Base-by-base conservation (phyloP, 1,140 invertebrate genomes). In the Zaprionus davidi region DNA sequence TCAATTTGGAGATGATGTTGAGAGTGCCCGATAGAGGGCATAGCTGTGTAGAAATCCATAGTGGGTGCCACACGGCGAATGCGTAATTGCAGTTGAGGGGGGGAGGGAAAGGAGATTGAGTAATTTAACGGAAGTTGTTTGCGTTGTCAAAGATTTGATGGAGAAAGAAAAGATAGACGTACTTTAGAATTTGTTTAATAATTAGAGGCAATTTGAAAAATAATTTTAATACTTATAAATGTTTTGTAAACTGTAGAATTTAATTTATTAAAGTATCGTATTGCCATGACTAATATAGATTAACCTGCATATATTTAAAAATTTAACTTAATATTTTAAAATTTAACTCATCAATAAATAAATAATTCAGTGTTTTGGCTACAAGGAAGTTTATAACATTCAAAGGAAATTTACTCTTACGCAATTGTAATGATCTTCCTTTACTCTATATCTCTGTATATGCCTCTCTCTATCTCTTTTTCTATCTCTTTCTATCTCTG, bases 1-100 rank as follows among this genome's bases (percentile, higher is more conserved):
- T 87, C 82, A 67, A 87, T 87, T 86, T 64, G 36, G 71, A 70
- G 44, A 81, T 72, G 63, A 72, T 66, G 26, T 46, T 56, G 34
- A 69, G 51, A 65, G 51, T 71, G 44, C 6, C 41, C n/a, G 60
- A 74, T 56, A 79, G 36, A 58, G 20, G 56, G 31, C 41, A 53
- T 44, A 24, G 20, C 44, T 22, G n/a, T 49, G n/a, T 71, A 59
- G 79, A 78, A 46, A 28, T 62, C 51, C 5, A 20, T 6, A 31
- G 15, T 31, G 31, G 6, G 7, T 38, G 22, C 44, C 58, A 72
- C 57, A 31, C 17, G 46, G 62, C 69, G 63, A 5, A 66, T 76
- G 56, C 17, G 62, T 56, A 46, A 76, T 65, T 38, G 12, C 4
- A 13, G 44, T 31, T 41, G 64, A 24, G 3, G 13, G n/a, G 3